Conservation (phyloP, 2,113 vertebrate genomes). For the Trochalopteron elliotii region DNA sequence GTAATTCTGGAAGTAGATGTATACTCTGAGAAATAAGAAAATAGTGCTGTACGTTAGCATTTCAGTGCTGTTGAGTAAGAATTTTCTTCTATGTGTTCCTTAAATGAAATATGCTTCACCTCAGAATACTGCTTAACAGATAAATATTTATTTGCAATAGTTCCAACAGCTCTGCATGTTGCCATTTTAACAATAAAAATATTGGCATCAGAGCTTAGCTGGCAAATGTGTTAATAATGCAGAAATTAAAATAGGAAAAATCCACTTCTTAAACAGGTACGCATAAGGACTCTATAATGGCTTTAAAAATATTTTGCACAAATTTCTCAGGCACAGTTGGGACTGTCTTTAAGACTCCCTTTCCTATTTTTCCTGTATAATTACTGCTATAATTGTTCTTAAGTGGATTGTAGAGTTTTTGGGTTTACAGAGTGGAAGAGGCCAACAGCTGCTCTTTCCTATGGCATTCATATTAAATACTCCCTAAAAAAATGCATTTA, state of each 20-base stretch:
- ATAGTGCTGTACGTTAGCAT: not conserved
- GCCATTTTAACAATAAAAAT: not conserved
- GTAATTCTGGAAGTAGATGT: not conserved
- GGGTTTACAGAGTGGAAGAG: not conserved
- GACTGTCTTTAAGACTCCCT: not conserved
- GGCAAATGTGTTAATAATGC: conserved; percentile 19
- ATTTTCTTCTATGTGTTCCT: conserved; percentile 26
- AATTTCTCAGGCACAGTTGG: not conserved
- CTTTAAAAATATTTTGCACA: not conserved
- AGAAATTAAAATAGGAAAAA: conserved; percentile 26
- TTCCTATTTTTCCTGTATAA: not conserved
- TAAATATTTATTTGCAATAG: conserved; percentile 12
- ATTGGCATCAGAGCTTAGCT: not conserved
- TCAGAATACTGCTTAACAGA: conserved; percentile 8
- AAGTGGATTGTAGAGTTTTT: not conserved
- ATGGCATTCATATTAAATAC: conserved; percentile 23
- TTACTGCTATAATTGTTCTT: not conserved
- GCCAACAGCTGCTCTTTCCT: not conserved
- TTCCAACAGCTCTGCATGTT: not conserved
- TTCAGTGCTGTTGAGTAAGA: not conserved
- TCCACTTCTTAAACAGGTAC: not conserved
- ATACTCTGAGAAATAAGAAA: not conserved
- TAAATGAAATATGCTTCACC: conserved; percentile 34
- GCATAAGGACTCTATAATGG: not conserved
- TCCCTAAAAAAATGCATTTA: conserved; percentile 29